Evolutionary conservation across 2,888 invertebrate genomes (phyloP).

Genomic region (Gortyna flavago): DNA sequence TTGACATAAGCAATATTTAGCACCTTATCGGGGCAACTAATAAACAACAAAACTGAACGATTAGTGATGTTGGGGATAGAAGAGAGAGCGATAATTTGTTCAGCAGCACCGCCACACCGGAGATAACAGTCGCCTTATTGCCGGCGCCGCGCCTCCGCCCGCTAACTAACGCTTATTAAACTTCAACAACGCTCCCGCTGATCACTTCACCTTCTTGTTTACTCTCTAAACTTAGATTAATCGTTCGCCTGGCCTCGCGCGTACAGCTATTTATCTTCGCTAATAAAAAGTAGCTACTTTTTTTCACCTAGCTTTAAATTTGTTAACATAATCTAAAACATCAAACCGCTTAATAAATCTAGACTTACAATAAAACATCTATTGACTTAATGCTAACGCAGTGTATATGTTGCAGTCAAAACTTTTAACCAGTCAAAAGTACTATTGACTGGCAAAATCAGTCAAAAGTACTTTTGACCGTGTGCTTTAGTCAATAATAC

Average conservation of each 20-base stretch:
- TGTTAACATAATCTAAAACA: constrained; percentile 49
- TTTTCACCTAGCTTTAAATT: constrained; percentile 48
- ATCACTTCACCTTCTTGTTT: constrained; percentile 90
- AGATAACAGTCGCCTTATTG: constrained; percentile 88
- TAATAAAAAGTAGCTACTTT: constrained; percentile 70
- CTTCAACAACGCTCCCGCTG: constrained; percentile 88
- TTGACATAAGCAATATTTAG: constrained; percentile 11
- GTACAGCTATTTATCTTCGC: constrained; percentile 79
- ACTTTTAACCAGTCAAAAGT: no score
- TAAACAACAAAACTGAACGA: constrained; percentile 61
- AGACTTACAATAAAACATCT: constrained; percentile 56
- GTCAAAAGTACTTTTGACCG: no score
- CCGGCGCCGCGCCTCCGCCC: constrained; percentile 80
- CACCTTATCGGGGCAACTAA: constrained; percentile 44
- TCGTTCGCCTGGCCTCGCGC: constrained; percentile 81
- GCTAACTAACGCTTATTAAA: constrained; percentile 90
- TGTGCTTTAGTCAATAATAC: no score
- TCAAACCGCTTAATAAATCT: constrained; percentile 47
- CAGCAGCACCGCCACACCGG: constrained; percentile 79
- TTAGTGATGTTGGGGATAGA: constrained; percentile 66
- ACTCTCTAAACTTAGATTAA: constrained; percentile 89
- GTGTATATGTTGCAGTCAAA: no score
- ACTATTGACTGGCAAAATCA: no score
- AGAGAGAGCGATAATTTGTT: constrained; percentile 80
- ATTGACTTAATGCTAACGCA: constrained; percentile 45